Base-by-base conservation (phyloP, 2,888 invertebrate species). In the Acanthopleura granulata region DNA sequence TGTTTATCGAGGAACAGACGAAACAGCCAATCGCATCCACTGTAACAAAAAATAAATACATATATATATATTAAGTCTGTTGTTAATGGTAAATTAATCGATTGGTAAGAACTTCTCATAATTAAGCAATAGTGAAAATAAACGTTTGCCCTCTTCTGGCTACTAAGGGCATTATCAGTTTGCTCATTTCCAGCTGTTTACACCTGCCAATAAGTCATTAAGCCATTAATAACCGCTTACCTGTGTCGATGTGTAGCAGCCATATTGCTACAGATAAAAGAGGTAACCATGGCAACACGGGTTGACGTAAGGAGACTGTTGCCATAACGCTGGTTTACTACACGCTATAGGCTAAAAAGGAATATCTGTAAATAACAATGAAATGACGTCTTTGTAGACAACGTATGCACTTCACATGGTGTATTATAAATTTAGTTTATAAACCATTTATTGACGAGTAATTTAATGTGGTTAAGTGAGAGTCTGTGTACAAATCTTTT, bases 1-100 rank as follows among this genome's bases (percentile, higher is more conserved):
- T 95, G 89, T 96, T 95, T 91, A 96, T 94, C 0, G 98, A 98
- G 72, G 96, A 95, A 90, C 99, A 99, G 90, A 97, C 97, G 93
- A 98, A 99, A 90, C 98, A 99, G 91, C 98, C 98, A 88, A 99
- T 82, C 9, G 81, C 78, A 9, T 79, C 75, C 51, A 80, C 88
- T 87, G 81, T 30, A 79, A 80, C 16, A 73, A 72, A 62, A 62
- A 66, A n/a, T n/a, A n/a, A 27, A 74, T 40, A 70, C 11, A 72
- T 49, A 72, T 15, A 14, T 14, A 51, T 18, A 51, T 51, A 51
- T 15, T 51, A 18, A 51, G 18, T 51, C 14, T 51, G 14, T 15
- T 14, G 51, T 51, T 51, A 51, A 15, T 51, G 18, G 14, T 51
- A 51, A 51, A 51, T 18, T 15, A 51, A 18, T 14, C 14, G 51